phyloP scores from a whole-genome alignment of 2,797 vertebrate genomes.

The Denticeps clupeoides region DNA sequence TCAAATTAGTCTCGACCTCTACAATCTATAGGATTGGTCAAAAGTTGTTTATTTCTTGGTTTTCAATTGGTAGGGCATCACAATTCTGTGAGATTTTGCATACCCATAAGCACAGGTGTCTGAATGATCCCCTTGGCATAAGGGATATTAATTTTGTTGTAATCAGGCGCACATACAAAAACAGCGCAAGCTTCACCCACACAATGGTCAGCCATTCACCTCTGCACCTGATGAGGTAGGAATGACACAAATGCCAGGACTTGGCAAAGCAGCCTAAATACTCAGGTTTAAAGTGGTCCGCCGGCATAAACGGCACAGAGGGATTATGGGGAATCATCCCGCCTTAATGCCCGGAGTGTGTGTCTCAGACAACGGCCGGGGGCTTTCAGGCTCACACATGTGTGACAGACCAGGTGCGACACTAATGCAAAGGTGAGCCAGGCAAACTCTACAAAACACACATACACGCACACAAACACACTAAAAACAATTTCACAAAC shows the following conservation, averaged over 20 bases:
- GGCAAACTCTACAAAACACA: conserved; percentile 1
- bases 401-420: not conserved
- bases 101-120: no score
- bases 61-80: no score
- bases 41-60: no score
- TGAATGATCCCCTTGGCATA: no score
- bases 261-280: conserved; percentile 18
- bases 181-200: not conserved
- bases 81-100: no score
- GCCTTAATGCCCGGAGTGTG: conserved; percentile 10
- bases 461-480: not conserved
- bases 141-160: no score
- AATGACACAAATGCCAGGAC: conserved; percentile 5
- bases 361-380: not conserved
- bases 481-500: conserved; percentile 15
- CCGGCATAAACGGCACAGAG: not conserved
- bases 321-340: conserved; percentile 14
- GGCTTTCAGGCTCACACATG: not conserved
- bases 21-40: no score
- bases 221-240: conserved; percentile 1
- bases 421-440: not conserved
- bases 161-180: not conserved
- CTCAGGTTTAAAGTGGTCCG: conserved; percentile 6
- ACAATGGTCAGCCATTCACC: not conserved
- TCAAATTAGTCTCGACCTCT: no score